These are phyloP conservation scores for Psettodes erumei DNA, from an alignment of 2,113 vertebrate species.

Conservation along the genomic window DNA sequence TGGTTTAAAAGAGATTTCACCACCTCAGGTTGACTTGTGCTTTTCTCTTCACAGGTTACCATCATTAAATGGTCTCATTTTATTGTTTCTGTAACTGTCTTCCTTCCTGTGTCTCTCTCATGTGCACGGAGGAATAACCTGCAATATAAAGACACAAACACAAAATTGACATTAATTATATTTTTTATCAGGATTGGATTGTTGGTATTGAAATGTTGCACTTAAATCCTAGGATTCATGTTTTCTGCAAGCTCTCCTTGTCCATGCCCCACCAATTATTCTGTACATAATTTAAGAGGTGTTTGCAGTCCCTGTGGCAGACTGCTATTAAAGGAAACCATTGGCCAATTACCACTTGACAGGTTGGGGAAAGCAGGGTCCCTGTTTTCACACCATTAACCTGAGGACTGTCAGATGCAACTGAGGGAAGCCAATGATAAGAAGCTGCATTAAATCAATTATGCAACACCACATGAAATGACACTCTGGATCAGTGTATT, in stretches of 20 bases:
- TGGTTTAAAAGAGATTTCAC: conserved; percentile 49
- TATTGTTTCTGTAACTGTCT: conserved; percentile 68
- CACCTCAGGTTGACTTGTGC: conserved; percentile 77
- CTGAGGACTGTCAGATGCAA: conserved; percentile 72
- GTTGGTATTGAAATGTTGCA: background rate
- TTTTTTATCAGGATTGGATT: background rate
- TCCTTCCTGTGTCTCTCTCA: conserved; percentile 61
- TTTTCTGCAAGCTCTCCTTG: conserved; percentile 43
- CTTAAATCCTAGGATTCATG: conserved; percentile 8
- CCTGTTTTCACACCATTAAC: conserved; percentile 81
- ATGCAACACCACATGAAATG: conserved; percentile 48
- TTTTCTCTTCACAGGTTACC: conserved; percentile 77
- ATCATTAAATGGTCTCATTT: conserved; percentile 76
- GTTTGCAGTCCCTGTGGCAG: conserved; percentile 72
- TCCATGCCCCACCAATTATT: conserved; percentile 72
- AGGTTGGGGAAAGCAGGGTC: conserved; percentile 76
- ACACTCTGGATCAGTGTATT: conserved; percentile 47
- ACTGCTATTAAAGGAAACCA: conserved; percentile 75
- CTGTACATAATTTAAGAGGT: conserved; percentile 73
- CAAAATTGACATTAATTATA: conserved; percentile 43
- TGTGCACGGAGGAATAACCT: conserved; percentile 69
- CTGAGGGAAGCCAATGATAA: conserved; percentile 62
- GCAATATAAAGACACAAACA: conserved; percentile 63
- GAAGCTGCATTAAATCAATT: conserved; percentile 74
- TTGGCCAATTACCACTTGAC: conserved; percentile 82